Evolutionary conservation across 2,888 invertebrate genomes (phyloP).

Genomic region (Meliscaeva auricollis): DNA sequence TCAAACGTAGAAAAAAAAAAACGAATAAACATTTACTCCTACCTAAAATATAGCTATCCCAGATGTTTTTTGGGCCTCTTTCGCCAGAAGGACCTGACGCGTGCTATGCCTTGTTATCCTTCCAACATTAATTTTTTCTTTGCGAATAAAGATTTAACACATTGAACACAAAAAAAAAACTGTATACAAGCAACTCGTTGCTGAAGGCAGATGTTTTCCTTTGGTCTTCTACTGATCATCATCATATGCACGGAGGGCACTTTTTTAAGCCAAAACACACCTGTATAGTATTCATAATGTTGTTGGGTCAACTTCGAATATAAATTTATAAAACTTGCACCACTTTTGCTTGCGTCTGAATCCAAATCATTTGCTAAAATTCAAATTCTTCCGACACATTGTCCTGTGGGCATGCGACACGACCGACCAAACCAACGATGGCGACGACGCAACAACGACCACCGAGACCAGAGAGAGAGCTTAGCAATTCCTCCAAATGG

Average conservation of each 20-base stretch:
- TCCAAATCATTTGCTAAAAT: slow-evolving; percentile 41
- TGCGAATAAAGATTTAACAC: slow-evolving; percentile 63
- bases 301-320: slow-evolving; percentile 7
- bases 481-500: slow-evolving; percentile 18
- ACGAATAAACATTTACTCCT: slow-evolving; percentile 12
- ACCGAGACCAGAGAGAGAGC: slow-evolving; percentile 2
- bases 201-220: slow-evolving; percentile 65
- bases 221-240: slow-evolving; percentile 28
- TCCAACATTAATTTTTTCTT: slow-evolving; percentile 16
- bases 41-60: slow-evolving; percentile 22
- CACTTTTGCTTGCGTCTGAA: slow-evolving; percentile 27
- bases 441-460: not conserved
- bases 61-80: slow-evolving; percentile 50
- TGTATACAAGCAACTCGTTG: slow-evolving; percentile 15
- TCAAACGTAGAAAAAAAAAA: not conserved
- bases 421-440: not conserved
- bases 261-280: slow-evolving; percentile 62
- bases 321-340: slow-evolving; percentile 18
- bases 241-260: slow-evolving; percentile 24
- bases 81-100: slow-evolving; percentile 43
- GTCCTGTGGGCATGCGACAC: slow-evolving; percentile 9
- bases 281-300: slow-evolving; percentile 43
- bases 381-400: slow-evolving; percentile 51
- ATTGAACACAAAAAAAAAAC: slow-evolving; percentile 21
- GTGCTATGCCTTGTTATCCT: slow-evolving; percentile 59